phyloP scores from a whole-genome alignment of 2,888 invertebrate genomes.

The Caenorhabditis wallacei region DNA sequence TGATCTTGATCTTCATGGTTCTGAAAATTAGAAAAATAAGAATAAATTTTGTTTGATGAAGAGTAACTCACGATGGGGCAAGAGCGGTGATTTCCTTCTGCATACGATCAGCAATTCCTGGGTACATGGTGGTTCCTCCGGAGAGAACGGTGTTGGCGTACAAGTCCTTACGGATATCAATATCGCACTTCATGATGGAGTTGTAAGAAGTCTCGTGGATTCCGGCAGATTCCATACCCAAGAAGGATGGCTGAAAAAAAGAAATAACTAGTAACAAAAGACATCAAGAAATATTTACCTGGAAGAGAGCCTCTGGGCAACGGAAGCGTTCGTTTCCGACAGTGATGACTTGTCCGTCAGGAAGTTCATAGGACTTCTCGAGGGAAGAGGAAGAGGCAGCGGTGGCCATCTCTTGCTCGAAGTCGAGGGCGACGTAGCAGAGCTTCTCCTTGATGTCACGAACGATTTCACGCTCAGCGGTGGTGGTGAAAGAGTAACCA shows the following conservation, averaged over 20 bases:
- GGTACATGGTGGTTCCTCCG: conserved; percentile 42
- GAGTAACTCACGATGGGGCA: not conserved
- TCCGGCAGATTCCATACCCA: conserved; percentile 86
- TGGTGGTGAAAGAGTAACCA: conserved; percentile 84
- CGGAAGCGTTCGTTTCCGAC: conserved; percentile 88
- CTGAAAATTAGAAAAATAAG: conserved; percentile 53
- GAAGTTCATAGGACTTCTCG: conserved; percentile 93
- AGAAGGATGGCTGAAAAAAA: conserved; percentile 88
- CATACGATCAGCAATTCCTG: conserved; percentile 41
- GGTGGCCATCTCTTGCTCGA: conserved; percentile 95
- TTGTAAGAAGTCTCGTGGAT: conserved; percentile 89
- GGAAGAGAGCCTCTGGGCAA: conserved; percentile 88
- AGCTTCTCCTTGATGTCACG: conserved; percentile 94
- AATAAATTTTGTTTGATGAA: too few species aligned
- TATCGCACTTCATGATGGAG: conserved; percentile 95
- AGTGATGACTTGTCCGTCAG: conserved; percentile 89
- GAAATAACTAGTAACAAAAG: not conserved
- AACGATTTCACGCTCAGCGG: conserved; percentile 89
- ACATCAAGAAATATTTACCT: conserved; percentile 24
- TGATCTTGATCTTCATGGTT: conserved; percentile 86
- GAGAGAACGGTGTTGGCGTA: conserved; percentile 37
- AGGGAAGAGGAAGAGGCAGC: conserved; percentile 92
- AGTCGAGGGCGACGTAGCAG: conserved; percentile 98
- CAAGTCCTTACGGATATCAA: conserved; percentile 90
- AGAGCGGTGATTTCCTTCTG: conserved; percentile 7